phyloP scores from a whole-genome alignment of 2,797 vertebrate species.

The Orientallactaga sibirica region DNA sequence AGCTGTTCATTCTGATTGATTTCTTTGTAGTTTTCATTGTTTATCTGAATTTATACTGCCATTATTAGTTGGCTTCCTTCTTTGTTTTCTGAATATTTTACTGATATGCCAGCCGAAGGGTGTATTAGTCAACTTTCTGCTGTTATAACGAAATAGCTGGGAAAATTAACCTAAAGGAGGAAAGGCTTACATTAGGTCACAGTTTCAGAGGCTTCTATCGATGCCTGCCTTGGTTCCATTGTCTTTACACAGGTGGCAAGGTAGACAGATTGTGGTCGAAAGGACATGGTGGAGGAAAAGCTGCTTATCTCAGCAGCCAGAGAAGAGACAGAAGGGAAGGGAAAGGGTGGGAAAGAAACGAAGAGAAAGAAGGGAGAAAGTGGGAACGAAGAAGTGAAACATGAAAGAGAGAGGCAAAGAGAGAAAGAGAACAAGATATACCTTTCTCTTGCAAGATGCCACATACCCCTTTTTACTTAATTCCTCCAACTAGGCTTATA shows the following conservation, averaged over 20 bases:
- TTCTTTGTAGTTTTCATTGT: neutral
- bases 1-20: conserved; percentile 14
- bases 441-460: no score
- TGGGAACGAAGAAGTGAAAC: neutral
- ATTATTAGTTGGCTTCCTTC: neutral
- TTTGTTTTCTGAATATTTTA: conserved; percentile 59
- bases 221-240: neutral
- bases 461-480: neutral
- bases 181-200: neutral
- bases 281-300: neutral
- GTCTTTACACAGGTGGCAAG: neutral
- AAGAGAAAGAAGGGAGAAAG: neutral
- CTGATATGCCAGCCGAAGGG: neutral
- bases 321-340: no score
- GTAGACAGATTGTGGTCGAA: neutral
- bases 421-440: neutral
- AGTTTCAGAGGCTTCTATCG: neutral
- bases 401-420: neutral
- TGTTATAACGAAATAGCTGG: no score
- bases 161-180: no score
- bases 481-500: neutral
- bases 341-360: neutral
- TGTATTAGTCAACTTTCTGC: neutral
- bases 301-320: neutral
- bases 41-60: conserved; percentile 4